Evolutionary conservation across 2,888 invertebrate genomes (phyloP).

Genomic region (Cryptocheilus praepositus): DNA sequence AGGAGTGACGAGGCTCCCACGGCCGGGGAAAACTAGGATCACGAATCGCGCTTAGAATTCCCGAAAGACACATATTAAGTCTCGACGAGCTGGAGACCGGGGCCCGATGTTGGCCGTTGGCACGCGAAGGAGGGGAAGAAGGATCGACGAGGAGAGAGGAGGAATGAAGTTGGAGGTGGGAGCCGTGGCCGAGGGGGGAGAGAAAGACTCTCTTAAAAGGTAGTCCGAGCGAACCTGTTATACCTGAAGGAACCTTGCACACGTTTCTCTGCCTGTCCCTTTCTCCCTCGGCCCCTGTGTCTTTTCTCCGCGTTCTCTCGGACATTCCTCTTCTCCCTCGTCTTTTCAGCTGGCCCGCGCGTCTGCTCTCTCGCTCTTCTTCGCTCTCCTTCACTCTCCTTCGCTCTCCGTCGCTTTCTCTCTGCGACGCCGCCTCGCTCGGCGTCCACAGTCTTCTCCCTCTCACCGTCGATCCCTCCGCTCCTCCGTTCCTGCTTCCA

Average conservation of each 20-base stretch:
- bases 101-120: conserved; percentile 37
- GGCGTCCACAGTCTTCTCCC: no score
- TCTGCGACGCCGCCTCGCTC: no score
- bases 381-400: conserved; percentile 15
- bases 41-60: conserved; percentile 40
- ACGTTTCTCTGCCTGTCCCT: conserved; percentile 30
- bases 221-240: conserved; percentile 68
- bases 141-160: conserved; percentile 16
- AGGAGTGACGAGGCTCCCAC: background rate
- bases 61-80: conserved; percentile 50
- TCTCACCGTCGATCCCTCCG: background rate
- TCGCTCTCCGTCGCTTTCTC: conserved; percentile 19
- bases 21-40: no score
- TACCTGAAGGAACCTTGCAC: conserved; percentile 65
- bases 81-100: conserved; percentile 39
- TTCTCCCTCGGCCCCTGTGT: conserved; percentile 30
- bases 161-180: conserved; percentile 16
- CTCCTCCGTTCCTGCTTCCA: conserved; percentile 28
- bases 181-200: conserved; percentile 18
- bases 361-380: conserved; percentile 9
- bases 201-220: conserved; percentile 59
- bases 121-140: conserved; percentile 43
- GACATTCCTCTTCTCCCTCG: conserved; percentile 13
- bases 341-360: conserved; percentile 7
- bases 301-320: conserved; percentile 15